These are phyloP conservation scores for Ectemnius continuus DNA, from an alignment of 2,888 invertebrate species.

Conservation along the genomic window DNA sequence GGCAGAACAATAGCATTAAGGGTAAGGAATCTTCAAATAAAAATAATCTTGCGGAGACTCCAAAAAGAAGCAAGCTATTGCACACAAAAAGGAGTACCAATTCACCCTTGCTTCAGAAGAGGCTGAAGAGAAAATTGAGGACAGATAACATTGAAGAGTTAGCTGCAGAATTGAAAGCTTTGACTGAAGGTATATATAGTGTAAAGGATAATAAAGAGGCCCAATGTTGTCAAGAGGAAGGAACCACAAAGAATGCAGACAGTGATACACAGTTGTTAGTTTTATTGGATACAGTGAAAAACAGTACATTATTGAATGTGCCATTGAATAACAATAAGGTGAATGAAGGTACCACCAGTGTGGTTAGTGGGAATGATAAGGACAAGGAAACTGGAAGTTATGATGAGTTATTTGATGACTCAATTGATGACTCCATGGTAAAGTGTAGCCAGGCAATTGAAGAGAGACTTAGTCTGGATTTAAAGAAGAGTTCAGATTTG, in stretches of 20 bases:
- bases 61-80: slow-evolving; percentile 58
- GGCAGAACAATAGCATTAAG: slow-evolving; percentile 70
- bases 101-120: slow-evolving; percentile 66
- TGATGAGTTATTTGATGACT: slow-evolving; percentile 68
- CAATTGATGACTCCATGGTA: slow-evolving; percentile 66
- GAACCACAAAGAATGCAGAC: neutral
- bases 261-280: slow-evolving; percentile 4
- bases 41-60: slow-evolving; percentile 49
- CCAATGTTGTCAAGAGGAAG: neutral
- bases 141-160: slow-evolving; percentile 62
- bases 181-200: slow-evolving; percentile 59
- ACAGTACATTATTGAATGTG: neutral
- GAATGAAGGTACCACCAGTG: slow-evolving; percentile 10
- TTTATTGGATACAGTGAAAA: slow-evolving; percentile 13
- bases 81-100: slow-evolving; percentile 66
- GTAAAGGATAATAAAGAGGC: slow-evolving; percentile 28
- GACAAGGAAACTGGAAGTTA: slow-evolving; percentile 45
- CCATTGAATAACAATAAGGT: neutral
- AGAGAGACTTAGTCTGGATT: slow-evolving; percentile 55
- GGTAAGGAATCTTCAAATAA: slow-evolving; percentile 11
- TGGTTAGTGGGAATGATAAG: neutral
- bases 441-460: slow-evolving; percentile 70
- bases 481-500: slow-evolving; percentile 7
- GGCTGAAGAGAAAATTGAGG: slow-evolving; percentile 62
- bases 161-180: slow-evolving; percentile 59